A percentile compares a stretch with the other conserved stretches of the same genome.
phyloP scores from a whole-genome alignment of 1,140 invertebrate species.

The Bombyx mandarina region DNA sequence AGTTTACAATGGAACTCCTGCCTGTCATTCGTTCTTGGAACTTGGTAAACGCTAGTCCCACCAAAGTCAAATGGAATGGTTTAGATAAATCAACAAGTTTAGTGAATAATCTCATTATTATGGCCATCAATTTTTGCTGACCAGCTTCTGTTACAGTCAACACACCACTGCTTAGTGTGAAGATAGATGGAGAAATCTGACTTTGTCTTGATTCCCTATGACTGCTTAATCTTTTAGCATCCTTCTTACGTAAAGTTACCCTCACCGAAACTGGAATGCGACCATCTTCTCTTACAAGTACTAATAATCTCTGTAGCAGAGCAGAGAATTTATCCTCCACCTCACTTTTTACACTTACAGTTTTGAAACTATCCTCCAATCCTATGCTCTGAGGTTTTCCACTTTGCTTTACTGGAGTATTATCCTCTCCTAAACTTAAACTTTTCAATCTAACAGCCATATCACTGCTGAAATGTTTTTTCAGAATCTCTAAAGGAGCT shows the following conservation, averaged over 20 bases:
- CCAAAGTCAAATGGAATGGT: conserved; percentile 82
- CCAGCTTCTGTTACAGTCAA: conserved; percentile 71
- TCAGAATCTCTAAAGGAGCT: conserved; percentile 71
- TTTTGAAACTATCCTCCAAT: conserved; percentile 81
- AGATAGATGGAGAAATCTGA: conserved; percentile 76
- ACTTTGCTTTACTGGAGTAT: conserved; percentile 76
- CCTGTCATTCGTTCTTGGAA: conserved; percentile 79
- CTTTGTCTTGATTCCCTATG: conserved; percentile 82
- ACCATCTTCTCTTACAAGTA: conserved; percentile 81
- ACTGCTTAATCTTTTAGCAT: conserved; percentile 68
- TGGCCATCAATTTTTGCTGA: conserved; percentile 76
- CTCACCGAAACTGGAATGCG: conserved; percentile 80
- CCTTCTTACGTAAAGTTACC: conserved; percentile 80
- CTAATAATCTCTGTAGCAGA: conserved; percentile 77
- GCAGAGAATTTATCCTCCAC: conserved; percentile 78
- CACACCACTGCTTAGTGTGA: conserved; percentile 70
- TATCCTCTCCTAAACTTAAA: conserved; percentile 80
- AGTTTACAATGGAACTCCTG: conserved; percentile 78
- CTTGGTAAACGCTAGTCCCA: conserved; percentile 84
- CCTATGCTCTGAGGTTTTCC: conserved; percentile 80
- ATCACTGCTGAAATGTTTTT: conserved; percentile 75
- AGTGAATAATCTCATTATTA: conserved; percentile 81
- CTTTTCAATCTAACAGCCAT: conserved; percentile 78
- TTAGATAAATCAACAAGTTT: conserved; percentile 79
- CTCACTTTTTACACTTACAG: conserved; percentile 78